Base-by-base conservation (phyloP, 2,888 invertebrate genomes). In the Pandemis cinnamomeana region DNA sequence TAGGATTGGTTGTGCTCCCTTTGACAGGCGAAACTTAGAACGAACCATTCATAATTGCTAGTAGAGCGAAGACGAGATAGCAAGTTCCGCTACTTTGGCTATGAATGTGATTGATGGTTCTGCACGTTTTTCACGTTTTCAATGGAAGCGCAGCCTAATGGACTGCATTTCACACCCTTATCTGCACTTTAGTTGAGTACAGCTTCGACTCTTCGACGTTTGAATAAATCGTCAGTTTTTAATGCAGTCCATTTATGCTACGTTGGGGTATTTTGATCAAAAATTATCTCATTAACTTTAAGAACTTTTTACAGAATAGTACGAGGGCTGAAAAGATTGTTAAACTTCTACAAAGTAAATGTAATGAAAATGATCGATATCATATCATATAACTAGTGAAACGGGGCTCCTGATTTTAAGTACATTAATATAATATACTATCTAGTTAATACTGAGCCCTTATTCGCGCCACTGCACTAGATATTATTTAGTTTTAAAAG, bases 401-500 rank as follows among this genome's bases (percentile, higher is more conserved):
- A 60, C 72, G n/a, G 74, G 80, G 82, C 83, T 84, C 84, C 78
- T 70, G 79, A 80, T 78, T 60, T 36, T 79, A 90, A 89, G 89
- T 91, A 91, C 90, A 90, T 81, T 83, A 83, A 81, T 82, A 67
- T 67, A 78, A 76, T 73, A 76, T 20, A 58, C 27, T 55, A 55
- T 75, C 77, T 77, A 76, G 77, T 79, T 80, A 78, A 78, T 79
- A 79, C 73, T 79, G 83, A 83, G 85, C 84, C 76, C 41, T 62
- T 5, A 41, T n/a, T 62, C 4, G 27, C 20, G 71, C 67, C 60
- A 63, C 71, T 71, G 72, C 55, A 70, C 77, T 76, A 71, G 55
- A 63, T 79, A 79, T 80, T 83, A 80, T 88, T 91, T 92, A 91
- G 89, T 91, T 92, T 87, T 87, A 85, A 89, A 92, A 92, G 93